Evolutionary conservation across 2,113 vertebrate genomes (phyloP).

Genomic region (Oreochromis aureus): DNA sequence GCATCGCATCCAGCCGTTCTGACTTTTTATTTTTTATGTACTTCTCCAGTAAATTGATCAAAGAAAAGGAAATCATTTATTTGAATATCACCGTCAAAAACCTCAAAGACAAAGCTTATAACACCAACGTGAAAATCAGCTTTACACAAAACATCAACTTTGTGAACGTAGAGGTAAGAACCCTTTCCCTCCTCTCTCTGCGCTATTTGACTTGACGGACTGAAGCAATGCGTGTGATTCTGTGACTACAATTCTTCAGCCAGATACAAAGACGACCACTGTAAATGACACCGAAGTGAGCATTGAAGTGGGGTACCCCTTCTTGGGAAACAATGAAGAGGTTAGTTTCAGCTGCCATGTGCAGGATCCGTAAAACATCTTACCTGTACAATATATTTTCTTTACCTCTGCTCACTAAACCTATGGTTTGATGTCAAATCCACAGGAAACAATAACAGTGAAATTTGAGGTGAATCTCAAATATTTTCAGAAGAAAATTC

Average conservation of each 20-base stretch:
- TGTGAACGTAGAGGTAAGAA: conserved; percentile 85
- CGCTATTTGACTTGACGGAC: background rate
- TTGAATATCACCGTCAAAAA: conserved; percentile 79
- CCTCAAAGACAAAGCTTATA: conserved; percentile 90
- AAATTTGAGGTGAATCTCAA: conserved; percentile 84
- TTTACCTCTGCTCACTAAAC: background rate
- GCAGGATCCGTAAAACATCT: too few relatives aligned
- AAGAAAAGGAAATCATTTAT: conserved; percentile 77
- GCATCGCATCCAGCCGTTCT: background rate
- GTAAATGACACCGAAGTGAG: conserved; percentile 77
- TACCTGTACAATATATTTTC: background rate
- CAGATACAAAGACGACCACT: conserved; percentile 77
- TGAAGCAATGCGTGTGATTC: background rate
- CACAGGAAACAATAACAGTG: conserved; percentile 83
- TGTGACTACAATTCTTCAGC: conserved; percentile 59
- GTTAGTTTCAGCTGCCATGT: conserved; percentile 22
- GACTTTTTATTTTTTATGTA: background rate
- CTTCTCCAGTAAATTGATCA: conserved; percentile 73
- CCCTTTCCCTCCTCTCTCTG: background rate
- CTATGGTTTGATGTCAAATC: background rate
- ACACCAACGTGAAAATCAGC: conserved; percentile 81
- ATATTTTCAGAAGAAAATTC: conserved; percentile 74
- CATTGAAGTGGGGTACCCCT: conserved; percentile 91
- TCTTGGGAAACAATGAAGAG: conserved; percentile 75
- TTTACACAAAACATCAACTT: conserved; percentile 91